Conservation (phyloP, 2,113 vertebrate genomes). For the Coptodon bakossiorum region DNA sequence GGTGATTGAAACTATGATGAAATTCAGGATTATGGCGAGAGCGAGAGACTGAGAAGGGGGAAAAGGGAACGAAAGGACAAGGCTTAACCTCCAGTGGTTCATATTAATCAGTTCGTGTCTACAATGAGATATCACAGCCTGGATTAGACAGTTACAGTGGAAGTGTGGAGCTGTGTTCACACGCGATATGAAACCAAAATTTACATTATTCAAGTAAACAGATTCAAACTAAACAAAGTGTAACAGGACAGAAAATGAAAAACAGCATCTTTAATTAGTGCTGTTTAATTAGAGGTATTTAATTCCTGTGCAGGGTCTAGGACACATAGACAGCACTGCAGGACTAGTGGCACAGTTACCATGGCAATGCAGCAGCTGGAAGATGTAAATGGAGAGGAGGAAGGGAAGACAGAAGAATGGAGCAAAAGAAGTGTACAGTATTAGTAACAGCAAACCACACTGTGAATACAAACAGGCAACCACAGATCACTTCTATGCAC, state of each 20-base stretch:
- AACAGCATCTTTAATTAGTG: neutral
- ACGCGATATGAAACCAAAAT: neutral
- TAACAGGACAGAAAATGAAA: neutral
- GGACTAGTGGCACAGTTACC: neutral
- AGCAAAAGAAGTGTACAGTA: neutral
- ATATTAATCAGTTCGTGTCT: neutral
- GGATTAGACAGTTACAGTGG: neutral
- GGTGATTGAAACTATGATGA: conserved; percentile 2
- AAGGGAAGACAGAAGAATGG: neutral
- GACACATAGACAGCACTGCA: neutral
- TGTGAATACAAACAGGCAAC: neutral
- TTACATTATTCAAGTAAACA: neutral
- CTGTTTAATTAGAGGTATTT: neutral
- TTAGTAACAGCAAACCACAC: neutral
- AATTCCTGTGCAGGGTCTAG: neutral
- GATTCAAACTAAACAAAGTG: neutral
- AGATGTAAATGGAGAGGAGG: neutral
- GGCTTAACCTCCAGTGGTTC: neutral
- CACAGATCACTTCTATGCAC: neutral
- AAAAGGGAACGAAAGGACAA: neutral
- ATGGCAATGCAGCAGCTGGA: conserved; percentile 16
- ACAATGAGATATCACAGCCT: neutral
- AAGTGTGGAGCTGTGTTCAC: neutral
- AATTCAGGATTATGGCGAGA: neutral
- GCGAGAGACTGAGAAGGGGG: neutral